Conservation (phyloP, 2,113 vertebrate genomes). For the sheep (Ovis aries) region DNA sequence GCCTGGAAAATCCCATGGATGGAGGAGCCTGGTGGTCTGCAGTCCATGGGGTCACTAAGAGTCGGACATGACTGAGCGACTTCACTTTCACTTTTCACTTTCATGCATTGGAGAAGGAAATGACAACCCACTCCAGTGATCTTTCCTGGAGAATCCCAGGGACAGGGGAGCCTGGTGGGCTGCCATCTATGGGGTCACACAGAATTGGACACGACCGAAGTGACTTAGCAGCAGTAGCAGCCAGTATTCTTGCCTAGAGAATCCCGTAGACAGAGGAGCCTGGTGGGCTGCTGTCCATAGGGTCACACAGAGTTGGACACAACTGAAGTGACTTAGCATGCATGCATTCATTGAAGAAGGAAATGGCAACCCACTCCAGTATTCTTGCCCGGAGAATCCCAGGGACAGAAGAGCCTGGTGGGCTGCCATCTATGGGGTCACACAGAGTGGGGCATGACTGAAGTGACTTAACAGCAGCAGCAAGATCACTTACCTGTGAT, state of each 20-base stretch:
- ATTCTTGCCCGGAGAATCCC: neutral
- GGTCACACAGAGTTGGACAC: neutral
- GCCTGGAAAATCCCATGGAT: neutral
- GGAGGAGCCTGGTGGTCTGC: neutral
- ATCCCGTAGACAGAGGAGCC: neutral
- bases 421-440: fast-evolving
- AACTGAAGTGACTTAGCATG: too few species aligned
- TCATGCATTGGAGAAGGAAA: too few species aligned
- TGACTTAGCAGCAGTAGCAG: too few species aligned
- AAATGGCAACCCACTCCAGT: neutral
- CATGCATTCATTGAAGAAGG: neutral
- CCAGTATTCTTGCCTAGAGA: too few species aligned
- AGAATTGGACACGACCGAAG: too few species aligned
- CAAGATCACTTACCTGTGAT: neutral
- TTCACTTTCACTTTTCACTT: too few species aligned
- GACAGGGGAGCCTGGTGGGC: too few species aligned
- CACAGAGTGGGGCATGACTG: neutral
- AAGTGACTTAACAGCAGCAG: neutral
- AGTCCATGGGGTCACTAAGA: too few species aligned
- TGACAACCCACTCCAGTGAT: neutral
- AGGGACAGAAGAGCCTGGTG: neutral
- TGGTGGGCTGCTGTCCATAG: too few species aligned
- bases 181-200: too few species aligned
- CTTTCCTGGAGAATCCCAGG: too few species aligned
- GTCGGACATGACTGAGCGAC: too few species aligned